Evolutionary conservation across 1,140 invertebrate genomes (phyloP).

Genomic region (Hormaphis cornu): DNA sequence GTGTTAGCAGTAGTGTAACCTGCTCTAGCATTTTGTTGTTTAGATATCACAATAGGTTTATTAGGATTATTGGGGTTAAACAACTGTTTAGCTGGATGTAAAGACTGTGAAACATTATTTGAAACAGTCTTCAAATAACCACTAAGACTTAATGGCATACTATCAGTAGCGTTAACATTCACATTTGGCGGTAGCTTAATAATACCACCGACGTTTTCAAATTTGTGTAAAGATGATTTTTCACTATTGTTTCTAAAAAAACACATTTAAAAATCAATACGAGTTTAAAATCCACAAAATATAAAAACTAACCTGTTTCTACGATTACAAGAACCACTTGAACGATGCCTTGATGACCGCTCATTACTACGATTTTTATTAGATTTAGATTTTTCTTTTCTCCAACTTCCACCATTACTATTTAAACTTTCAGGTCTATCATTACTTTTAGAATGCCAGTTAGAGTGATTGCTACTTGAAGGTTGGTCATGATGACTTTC

Average conservation of each 20-base stretch:
- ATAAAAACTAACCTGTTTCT: neutral
- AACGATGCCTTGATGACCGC: neutral
- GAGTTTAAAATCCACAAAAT: neutral
- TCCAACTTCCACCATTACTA: conserved; percentile 22
- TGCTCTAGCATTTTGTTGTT: conserved; percentile 15
- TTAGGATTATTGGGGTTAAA: conserved; percentile 61
- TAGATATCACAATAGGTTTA: conserved; percentile 53
- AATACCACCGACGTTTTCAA: conserved; percentile 30
- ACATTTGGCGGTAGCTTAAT: conserved; percentile 31
- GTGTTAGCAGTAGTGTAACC: neutral
- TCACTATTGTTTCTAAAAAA: conserved; percentile 15
- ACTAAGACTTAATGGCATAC: neutral
- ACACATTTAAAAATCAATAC: neutral
- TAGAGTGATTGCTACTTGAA: conserved; percentile 1
- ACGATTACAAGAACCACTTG: neutral
- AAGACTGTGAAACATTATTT: neutral
- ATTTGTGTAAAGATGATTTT: conserved; percentile 15
- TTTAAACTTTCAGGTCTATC: conserved; percentile 1
- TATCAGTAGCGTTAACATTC: neutral
- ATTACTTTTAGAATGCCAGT: conserved; percentile 16
- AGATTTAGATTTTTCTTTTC: conserved; percentile 18
- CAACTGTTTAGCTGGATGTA: conserved; percentile 38
- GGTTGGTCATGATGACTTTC: neutral
- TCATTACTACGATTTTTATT: neutral
- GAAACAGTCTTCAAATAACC: conserved; percentile 3